Percentiles rank a stretch among this genome's conserved stretches.
These are phyloP conservation scores for Panagrolaimus sp. DNA, from an alignment of 1,140 invertebrate genomes.

Conservation along the genomic window DNA sequence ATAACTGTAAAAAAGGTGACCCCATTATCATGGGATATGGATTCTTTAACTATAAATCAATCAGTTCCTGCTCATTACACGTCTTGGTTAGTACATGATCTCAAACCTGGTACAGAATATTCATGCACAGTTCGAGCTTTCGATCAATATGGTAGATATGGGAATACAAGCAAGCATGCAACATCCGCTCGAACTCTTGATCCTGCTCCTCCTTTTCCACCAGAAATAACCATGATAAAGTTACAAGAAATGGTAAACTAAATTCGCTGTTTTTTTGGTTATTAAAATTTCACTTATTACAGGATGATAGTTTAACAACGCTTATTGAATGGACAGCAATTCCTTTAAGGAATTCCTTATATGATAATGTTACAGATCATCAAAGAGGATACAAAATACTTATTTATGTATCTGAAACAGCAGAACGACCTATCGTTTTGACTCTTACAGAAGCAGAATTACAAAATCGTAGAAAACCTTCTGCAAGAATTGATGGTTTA, in stretches of 20 bases:
- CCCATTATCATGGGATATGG: not conserved
- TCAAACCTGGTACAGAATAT: conserved; percentile 28
- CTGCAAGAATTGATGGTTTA: conserved; percentile 33
- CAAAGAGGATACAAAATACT: conserved; percentile 17
- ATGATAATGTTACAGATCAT: conserved; percentile 14
- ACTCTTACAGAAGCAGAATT: conserved; percentile 26
- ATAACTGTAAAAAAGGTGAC: not conserved
- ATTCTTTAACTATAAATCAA: conserved; percentile 16
- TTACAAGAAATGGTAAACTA: conserved; percentile 23
- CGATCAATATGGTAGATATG: conserved; percentile 40
- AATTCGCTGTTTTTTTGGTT: not conserved
- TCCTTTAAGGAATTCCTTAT: conserved; percentile 15
- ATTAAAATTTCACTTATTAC: not conserved
- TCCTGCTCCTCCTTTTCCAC: conserved; percentile 25
- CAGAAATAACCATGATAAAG: conserved; percentile 24
- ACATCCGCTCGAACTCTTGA: conserved; percentile 24
- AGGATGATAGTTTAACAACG: conserved; percentile 18
- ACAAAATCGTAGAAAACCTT: conserved; percentile 22
- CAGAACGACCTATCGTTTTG: conserved; percentile 24
- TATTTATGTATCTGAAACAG: conserved; percentile 31
- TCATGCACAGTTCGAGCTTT: conserved; percentile 29
- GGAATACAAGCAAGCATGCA: conserved; percentile 15
- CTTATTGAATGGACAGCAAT: conserved; percentile 37
- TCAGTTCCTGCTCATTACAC: conserved; percentile 35
- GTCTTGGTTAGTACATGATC: conserved; percentile 27